Conservation (phyloP, 1,140 invertebrate species). For the Cydia amplana region DNA sequence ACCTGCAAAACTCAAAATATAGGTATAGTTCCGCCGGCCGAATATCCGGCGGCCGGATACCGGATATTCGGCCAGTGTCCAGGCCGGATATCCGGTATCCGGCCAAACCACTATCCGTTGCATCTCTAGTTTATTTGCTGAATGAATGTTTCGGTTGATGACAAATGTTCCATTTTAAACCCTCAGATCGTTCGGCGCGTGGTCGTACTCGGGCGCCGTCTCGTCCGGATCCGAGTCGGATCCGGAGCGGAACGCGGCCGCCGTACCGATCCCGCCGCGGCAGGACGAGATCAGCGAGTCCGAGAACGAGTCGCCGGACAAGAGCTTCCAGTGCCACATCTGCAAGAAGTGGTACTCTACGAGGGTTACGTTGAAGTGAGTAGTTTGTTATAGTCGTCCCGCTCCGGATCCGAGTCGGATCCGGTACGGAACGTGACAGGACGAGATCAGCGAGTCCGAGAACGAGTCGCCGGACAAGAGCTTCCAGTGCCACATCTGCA, state of each 20-base stretch:
- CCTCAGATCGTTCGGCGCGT: conserved; percentile 62
- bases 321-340: conserved; percentile 74
- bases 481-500: conserved; percentile 73
- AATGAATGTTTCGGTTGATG: too few species aligned
- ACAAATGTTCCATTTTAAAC: neutral
- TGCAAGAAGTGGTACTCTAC: conserved; percentile 77
- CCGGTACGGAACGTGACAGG: conserved; percentile 46
- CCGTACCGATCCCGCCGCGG: conserved; percentile 36
- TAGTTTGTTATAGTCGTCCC: too few species aligned
- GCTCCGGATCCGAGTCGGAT: conserved; percentile 50
- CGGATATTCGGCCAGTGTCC: too few species aligned
- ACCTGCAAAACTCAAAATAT: too few species aligned
- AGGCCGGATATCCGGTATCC: too few species aligned
- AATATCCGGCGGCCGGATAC: too few species aligned
- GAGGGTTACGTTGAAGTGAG: conserved; percentile 72
- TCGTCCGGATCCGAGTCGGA: conserved; percentile 49
- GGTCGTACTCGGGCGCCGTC: conserved; percentile 51
- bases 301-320: conserved; percentile 72
- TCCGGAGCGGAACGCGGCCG: conserved; percentile 40
- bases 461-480: conserved; percentile 74
- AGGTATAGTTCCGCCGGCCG: too few species aligned
- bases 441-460: conserved; percentile 68
- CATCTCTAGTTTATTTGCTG: too few species aligned
- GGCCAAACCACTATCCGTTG: too few species aligned
- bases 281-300: conserved; percentile 67